phyloP scores from a whole-genome alignment of 2,888 invertebrate species.

The Chrysolina haemoptera region DNA sequence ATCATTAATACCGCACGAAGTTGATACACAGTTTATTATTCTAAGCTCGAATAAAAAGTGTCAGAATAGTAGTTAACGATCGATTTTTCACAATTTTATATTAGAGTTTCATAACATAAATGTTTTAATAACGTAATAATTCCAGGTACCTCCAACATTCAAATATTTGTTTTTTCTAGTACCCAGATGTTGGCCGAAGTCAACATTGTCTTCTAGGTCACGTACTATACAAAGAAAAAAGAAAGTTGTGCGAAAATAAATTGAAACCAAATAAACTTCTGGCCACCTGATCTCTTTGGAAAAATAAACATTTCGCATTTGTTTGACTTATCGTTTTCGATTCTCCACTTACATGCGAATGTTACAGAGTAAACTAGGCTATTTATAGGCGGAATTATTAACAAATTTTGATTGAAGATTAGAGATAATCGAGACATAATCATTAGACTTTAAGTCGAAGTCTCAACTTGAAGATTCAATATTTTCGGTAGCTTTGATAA shows the following conservation, averaged over 20 bases:
- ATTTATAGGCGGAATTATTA: constrained; percentile 35
- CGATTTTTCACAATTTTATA: background rate
- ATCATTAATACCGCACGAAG: background rate
- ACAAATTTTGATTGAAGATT: background rate
- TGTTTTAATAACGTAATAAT: constrained; percentile 21
- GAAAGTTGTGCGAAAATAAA: constrained; percentile 48
- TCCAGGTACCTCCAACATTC: constrained; percentile 12
- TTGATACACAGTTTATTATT: background rate
- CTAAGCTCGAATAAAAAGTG: background rate
- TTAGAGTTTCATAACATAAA: constrained; percentile 22
- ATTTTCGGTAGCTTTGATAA: too few relatives aligned
- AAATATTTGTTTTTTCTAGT: constrained; percentile 20
- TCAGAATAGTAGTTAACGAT: background rate
- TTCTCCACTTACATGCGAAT: constrained; percentile 36
- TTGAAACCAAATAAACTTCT: constrained; percentile 49
- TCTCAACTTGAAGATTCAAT: too few relatives aligned
- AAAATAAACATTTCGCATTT: constrained; percentile 50
- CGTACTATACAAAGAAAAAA: constrained; percentile 39
- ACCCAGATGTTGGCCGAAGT: constrained; percentile 17
- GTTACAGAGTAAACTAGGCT: constrained; percentile 34
- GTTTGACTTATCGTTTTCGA: constrained; percentile 44
- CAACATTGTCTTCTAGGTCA: constrained; percentile 41
- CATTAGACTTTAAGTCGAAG: background rate
- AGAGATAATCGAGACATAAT: background rate
- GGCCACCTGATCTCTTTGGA: constrained; percentile 47